Percentiles rank a stretch among this genome's conserved stretches.
Conservation (phyloP, 2,113 vertebrate species). For the Phalacrocorax aristotelis region DNA sequence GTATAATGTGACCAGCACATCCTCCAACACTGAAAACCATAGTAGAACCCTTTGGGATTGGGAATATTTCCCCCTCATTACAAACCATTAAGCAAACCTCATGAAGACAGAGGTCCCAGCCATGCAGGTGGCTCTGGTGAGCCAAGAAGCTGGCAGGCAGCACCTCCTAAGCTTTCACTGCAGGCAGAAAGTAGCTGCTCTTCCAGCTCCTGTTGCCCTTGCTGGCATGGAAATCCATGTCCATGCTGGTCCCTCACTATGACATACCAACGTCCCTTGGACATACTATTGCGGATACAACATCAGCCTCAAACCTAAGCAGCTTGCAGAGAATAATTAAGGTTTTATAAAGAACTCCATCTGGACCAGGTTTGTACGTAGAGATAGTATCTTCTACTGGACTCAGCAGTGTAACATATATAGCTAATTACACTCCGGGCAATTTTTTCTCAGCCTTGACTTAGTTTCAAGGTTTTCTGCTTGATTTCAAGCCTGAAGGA, state of each 20-base stretch:
- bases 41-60: not conserved
- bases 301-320: not conserved
- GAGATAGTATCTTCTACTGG: not conserved
- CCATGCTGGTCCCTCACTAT: not conserved
- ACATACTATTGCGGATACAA: fast-evolving
- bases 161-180: not conserved
- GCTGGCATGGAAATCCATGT: fast-evolving
- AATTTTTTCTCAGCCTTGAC: not conserved
- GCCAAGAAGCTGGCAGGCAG: not conserved
- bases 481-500: not conserved
- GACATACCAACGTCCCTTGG: not conserved
- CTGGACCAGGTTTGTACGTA: not conserved
- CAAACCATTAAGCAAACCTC: not conserved
- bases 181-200: not conserved
- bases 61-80: not conserved
- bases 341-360: not conserved
- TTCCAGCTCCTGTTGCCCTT: not conserved
- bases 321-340: not conserved
- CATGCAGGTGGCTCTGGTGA: fast-evolving
- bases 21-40: not conserved
- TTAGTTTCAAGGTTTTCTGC: not conserved
- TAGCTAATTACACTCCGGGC: not conserved
- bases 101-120: not conserved
- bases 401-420: not conserved
- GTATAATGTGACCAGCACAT: not conserved